Evolutionary conservation across 2,113 vertebrate species (phyloP), one percentile per base, ranked within the genome.

Genomic region (Ardeotis arabs): DNA sequence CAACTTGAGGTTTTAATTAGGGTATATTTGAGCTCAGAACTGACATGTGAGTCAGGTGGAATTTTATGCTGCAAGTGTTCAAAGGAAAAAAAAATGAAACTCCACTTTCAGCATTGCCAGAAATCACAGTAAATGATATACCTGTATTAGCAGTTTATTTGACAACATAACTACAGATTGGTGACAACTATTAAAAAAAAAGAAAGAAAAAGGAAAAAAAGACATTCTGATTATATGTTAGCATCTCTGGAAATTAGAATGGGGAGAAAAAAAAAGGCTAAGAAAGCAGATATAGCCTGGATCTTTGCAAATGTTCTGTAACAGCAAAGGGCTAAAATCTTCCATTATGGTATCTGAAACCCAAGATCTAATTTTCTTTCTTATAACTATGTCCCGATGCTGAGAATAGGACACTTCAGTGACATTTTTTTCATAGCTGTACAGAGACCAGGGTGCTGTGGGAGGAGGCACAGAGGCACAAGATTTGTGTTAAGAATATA

Each of bases 131-230:
- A 84, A 96, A 87, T 70, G 73, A 88, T 84, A 90, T 25, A 80
- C 60, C 88, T 94, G 76, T 88, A 82, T 95, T 75, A 96, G 89
- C 92, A 94, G 76, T 91, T 96, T 96, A 83, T 97, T 95, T 97
- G 96, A 91, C 92, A 96, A 91, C 81, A 59, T 90, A 93, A 93
- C 77, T 95, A 59, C 49, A 72, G 67, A 68, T 47, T 81, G 62
- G 56, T 88, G 84, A 70, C 87, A 93, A 87, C 58, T 60, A 73
- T 41, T 47, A 33, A 58, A 13, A 8, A 67, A 81, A 73, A 49
- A 70, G 1, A 39, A 68, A 23, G 8, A 8, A 35, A 68, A 33
- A 25, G 35, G 22, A 4, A 5, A 60, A 74, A 74, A 84, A 85
- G 62, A 87, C 74, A 89, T 75, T 90, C 72, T 97, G 90, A 92